Base-by-base conservation (phyloP, 2,888 invertebrate genomes). In the Oligia latruncula region DNA sequence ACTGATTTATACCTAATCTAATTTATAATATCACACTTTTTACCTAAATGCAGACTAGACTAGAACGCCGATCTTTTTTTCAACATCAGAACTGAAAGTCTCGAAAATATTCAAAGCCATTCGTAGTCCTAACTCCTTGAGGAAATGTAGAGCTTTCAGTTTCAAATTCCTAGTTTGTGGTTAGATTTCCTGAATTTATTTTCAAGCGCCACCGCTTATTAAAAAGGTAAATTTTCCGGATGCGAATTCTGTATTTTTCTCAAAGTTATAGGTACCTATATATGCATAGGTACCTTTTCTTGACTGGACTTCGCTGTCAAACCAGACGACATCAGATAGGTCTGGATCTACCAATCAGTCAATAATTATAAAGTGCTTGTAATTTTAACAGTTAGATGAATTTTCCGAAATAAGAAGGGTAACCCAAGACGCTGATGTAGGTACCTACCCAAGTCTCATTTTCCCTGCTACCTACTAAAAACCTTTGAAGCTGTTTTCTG, bases 401-500 rank as follows among this genome's bases (percentile, higher is more conserved):
- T 65, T 62, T 46, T 80, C 1, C 8, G 15, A 58, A 81, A 15
- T 71, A 17, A 40, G 29, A 11, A 23, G 11, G 17, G 4, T 29
- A 46, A n/a, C 55, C 46, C 23, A 13, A 77, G 43, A 52, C 40
- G 29, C 29, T 29, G 20, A 15, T 43, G 13, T 40, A 43, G 1
- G 9, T 40, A 43, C 17, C 11, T 65, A 75, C 29, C n/a, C 71
- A 43, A 64, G 29, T 64, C 58, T 75, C 11, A 64, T 83, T 77
- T 83, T 64, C 64, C 46, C 71, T 46, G 62, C 58, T 71, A 64
- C 23, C 62, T 85, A 84, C 74, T 71, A 77, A 85, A 86, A 87
- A 77, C 52, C 85, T 87, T 71, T 62, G 71, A 76, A 81, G 76
- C 65, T 74, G 55, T 85, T 84, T 87, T 83, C 74, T 86, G 86